Evolutionary conservation across 2,113 vertebrate genomes (phyloP).

Genomic region (Mirounga angustirostris): DNA sequence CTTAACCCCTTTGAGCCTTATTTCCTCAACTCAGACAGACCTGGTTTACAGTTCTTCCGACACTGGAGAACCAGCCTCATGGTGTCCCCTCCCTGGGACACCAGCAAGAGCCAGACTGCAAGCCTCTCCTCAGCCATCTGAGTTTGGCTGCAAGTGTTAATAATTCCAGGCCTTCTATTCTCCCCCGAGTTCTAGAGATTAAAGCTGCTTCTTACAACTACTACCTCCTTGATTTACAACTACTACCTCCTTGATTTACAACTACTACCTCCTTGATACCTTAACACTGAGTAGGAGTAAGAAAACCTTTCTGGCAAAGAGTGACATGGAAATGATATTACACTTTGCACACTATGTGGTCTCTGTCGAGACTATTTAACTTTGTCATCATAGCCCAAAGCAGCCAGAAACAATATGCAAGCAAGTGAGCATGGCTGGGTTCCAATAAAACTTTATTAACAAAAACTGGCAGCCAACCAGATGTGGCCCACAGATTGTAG

Average conservation of each 20-base stretch:
- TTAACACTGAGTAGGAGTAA: neutral
- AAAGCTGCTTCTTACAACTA: neutral
- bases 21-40: neutral
- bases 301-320: neutral
- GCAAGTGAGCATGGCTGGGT: neutral
- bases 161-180: neutral
- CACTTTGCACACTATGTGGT: neutral
- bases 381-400: neutral
- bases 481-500: neutral
- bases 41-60: neutral
- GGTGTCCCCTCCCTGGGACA: neutral
- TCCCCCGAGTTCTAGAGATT: neutral
- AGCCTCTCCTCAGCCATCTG: neutral
- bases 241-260: no score
- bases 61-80: neutral
- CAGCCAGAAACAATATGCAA: neutral
- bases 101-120: neutral
- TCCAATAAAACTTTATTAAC: slow-evolving; percentile 35
- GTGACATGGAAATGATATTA: neutral
- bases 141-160: neutral
- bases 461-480: neutral
- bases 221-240: no score
- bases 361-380: neutral
- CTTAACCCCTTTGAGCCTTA: neutral
- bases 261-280: neutral